Base-by-base conservation (phyloP, 2,113 vertebrate genomes). In the Vidua chalybeata region DNA sequence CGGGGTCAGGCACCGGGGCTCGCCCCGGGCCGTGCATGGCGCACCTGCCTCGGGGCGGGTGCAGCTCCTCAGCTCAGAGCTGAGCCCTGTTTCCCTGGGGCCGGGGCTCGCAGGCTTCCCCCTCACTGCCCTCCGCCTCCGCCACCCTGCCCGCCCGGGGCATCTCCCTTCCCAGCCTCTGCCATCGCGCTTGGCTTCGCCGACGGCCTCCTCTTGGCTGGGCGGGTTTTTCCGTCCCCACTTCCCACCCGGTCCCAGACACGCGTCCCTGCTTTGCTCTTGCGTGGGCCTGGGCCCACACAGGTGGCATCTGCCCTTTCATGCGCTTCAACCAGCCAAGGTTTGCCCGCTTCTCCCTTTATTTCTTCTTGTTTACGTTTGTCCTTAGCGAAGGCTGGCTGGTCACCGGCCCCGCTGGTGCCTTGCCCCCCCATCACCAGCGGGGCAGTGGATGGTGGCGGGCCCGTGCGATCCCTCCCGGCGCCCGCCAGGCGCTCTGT, bases 391-490 rank as follows among this genome's bases (percentile, higher is more conserved):
- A 51, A 64, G 58, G 59, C 45, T 24, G 77, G 33, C 46, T 15
- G 16, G 56, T 23, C 78, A 23, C 15, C 1, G 11, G 43, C 74
- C 62, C 75, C 9, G 3, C 54, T 2, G 68, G 5, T 90, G 52
- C 66, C 33, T 41, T 54, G 58, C 21, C 1, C 26, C 26, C 15
- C 73, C 56, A 2, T 7, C 0, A 3, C 15, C 39, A 7, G 10
- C 46, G 19, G 1, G 2, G 72, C 35, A 22, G 56, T 0, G 2
- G 66, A 35, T 49, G 52, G 13, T 30, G 71, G 46, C 73, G 0
- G 12, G 10, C 8, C 55, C 3, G 0, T 1, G 2, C 15, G n/a
- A 46, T 39, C 46, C 30, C 21, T 35, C 30, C 39, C 4, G 12
- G 51, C 1, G 1, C 76, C 27, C 2, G 5, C 28, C 56, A 7